A percentile compares a stretch with the other conserved stretches of the same genome.
Conservation (phyloP, 2,113 vertebrate genomes). For the Halcyon malimbica region DNA sequence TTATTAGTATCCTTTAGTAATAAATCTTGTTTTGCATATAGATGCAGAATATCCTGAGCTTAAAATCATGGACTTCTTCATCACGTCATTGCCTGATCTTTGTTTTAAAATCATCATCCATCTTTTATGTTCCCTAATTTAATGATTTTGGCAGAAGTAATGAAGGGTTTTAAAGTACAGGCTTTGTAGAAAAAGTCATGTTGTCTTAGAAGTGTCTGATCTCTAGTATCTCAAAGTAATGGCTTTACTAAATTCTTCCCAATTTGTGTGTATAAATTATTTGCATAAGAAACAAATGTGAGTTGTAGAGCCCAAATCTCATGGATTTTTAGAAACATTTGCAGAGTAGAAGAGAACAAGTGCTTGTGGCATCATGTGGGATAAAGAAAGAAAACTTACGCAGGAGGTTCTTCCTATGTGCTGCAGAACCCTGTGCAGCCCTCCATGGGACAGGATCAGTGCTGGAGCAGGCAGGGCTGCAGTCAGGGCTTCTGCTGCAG, state of each 20-base stretch:
- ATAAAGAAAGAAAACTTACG: not conserved
- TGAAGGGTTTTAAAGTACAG: fast-evolving
- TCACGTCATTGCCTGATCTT: not conserved
- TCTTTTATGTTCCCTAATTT: not conserved
- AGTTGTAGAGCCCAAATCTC: not conserved
- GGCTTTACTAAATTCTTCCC: not conserved
- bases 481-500: not conserved
- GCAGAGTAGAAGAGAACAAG: not conserved
- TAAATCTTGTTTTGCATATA: not conserved
- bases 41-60: not conserved
- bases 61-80: not conserved
- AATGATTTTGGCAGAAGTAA: not conserved
- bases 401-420: fast-evolving
- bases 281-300: not conserved
- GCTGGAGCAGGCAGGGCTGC: fast-evolving
- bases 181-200: not conserved
- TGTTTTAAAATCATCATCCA: not conserved
- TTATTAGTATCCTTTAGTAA: not conserved
- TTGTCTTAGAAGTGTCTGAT: not conserved
- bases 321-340: not conserved
- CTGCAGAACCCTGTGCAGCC: not conserved
- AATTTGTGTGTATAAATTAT: not conserved
- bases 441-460: fast-evolving
- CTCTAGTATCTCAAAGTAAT: not conserved
- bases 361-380: not conserved